These are phyloP conservation scores for Drosophila pseudotakahashii DNA, from an alignment of 2,888 invertebrate genomes.

Conservation along the genomic window DNA sequence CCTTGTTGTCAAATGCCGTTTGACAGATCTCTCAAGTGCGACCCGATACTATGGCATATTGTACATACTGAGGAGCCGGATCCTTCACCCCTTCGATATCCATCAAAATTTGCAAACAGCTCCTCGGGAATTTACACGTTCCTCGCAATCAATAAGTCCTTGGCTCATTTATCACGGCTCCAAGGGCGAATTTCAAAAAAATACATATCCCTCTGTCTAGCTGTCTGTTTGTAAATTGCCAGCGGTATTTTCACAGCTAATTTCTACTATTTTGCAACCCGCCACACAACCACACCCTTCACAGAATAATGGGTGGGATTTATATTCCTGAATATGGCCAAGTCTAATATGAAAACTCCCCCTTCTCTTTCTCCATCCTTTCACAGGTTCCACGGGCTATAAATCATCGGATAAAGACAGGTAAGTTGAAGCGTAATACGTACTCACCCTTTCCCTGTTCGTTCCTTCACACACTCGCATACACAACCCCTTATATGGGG, in stretches of 20 bases:
- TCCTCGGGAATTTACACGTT: conserved; percentile 49
- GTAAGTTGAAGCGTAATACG: conserved; percentile 85
- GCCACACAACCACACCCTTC: conserved; percentile 22
- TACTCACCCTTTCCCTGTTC: conserved; percentile 20
- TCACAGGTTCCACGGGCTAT: conserved; percentile 91
- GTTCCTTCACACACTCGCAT: conserved; percentile 6
- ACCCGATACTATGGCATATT: conserved; percentile 15
- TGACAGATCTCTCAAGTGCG: conserved; percentile 67
- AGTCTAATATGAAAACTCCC: conserved; percentile 43
- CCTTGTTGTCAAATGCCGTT: conserved; percentile 58
- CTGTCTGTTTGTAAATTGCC: conserved; percentile 30
- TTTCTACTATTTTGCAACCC: conserved; percentile 43
- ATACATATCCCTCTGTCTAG: conserved; percentile 29
- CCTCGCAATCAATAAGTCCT: conserved; percentile 48
- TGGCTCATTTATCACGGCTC: conserved; percentile 62
- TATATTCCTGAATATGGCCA: conserved; percentile 38
- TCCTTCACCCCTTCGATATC: conserved; percentile 48
- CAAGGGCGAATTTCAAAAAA: conserved; percentile 14
- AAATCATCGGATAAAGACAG: conserved; percentile 93
- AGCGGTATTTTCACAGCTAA: conserved; percentile 32
- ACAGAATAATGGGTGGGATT: conserved; percentile 27
- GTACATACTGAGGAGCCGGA: background rate
- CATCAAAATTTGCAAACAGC: conserved; percentile 58
- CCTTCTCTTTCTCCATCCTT: conserved; percentile 48
- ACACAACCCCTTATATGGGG: conserved; percentile 17